These are phyloP conservation scores for Eucera pruinosa DNA, from an alignment of 2,888 invertebrate species.

Conservation along the genomic window DNA sequence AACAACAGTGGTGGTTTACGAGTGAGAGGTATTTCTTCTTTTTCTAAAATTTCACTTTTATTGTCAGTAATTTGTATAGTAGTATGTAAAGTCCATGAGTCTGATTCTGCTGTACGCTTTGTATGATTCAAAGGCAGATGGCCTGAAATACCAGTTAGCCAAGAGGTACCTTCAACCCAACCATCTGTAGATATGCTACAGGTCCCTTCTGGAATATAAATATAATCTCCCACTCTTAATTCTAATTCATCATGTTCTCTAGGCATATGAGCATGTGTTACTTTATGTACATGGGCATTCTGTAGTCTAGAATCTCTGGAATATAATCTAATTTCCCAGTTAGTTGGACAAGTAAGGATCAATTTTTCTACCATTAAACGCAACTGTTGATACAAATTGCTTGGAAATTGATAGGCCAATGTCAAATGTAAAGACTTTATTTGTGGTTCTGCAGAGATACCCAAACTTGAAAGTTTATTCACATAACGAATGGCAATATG, in stretches of 20 bases:
- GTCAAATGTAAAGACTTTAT: slow-evolving; percentile 95
- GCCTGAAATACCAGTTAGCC: slow-evolving; percentile 92
- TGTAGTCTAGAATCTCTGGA: slow-evolving; percentile 92
- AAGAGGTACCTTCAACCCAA: slow-evolving; percentile 94
- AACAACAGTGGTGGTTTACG: slow-evolving; percentile 75
- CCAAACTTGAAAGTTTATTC: slow-evolving; percentile 91
- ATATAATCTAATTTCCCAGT: slow-evolving; percentile 95
- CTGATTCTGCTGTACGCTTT: slow-evolving; percentile 93
- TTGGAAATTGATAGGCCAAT: slow-evolving; percentile 94
- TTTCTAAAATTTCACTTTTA: slow-evolving; percentile 65
- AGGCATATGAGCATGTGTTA: slow-evolving; percentile 91
- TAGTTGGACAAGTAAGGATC: slow-evolving; percentile 86
- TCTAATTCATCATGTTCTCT: slow-evolving; percentile 93
- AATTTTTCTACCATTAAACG: slow-evolving; percentile 91
- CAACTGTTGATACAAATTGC: slow-evolving; percentile 89
- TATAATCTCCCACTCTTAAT: slow-evolving; percentile 93
- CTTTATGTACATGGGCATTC: slow-evolving; percentile 89
- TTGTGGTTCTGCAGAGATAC: slow-evolving; percentile 91
- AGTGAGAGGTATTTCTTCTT: slow-evolving; percentile 71
- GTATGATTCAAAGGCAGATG: slow-evolving; percentile 93
- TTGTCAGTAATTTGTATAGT: slow-evolving; percentile 85
- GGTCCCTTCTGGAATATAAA: slow-evolving; percentile 92
- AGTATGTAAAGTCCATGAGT: slow-evolving; percentile 95
- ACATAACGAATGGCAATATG: slow-evolving; percentile 92
- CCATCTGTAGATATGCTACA: slow-evolving; percentile 91